A percentile compares a stretch with the other conserved stretches of the same genome.
These are phyloP conservation scores for Trichacis sp. DNA, from an alignment of 2,888 invertebrate genomes.

Conservation along the genomic window DNA sequence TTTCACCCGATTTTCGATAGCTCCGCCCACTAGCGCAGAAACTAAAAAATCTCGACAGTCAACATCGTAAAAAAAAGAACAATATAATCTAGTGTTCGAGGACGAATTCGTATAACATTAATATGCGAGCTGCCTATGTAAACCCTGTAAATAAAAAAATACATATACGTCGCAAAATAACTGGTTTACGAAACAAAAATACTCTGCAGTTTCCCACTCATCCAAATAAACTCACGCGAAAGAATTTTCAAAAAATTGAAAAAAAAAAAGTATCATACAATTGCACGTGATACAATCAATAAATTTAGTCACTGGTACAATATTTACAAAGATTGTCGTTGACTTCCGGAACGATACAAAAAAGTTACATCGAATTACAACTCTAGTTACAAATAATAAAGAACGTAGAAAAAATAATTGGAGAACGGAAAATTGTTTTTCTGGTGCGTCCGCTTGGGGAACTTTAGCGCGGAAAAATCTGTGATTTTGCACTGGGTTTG, in stretches of 20 bases:
- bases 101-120: too few species aligned
- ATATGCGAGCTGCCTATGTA: too few species aligned
- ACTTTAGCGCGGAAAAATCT: background rate
- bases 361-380: background rate
- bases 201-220: background rate
- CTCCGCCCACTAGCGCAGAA: too few species aligned
- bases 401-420: slow-evolving; percentile 1
- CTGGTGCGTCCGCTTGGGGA: too few species aligned
- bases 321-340: background rate
- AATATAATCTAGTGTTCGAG: too few species aligned
- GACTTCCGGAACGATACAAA: background rate
- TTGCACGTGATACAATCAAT: background rate
- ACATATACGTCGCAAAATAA: too few species aligned
- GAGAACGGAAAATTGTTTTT: too few species aligned
- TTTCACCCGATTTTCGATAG: too few species aligned
- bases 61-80: too few species aligned
- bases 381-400: background rate
- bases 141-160: too few species aligned
- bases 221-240: background rate
- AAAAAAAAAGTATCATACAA: slow-evolving; percentile 6
- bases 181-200: slow-evolving; percentile 1
- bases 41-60: too few species aligned
- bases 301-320: background rate
- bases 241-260: background rate
- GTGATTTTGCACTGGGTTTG: background rate